These are phyloP conservation scores for Semnopithecus entellus DNA, from an alignment of 2,113 vertebrate genomes.

Conservation along the genomic window DNA sequence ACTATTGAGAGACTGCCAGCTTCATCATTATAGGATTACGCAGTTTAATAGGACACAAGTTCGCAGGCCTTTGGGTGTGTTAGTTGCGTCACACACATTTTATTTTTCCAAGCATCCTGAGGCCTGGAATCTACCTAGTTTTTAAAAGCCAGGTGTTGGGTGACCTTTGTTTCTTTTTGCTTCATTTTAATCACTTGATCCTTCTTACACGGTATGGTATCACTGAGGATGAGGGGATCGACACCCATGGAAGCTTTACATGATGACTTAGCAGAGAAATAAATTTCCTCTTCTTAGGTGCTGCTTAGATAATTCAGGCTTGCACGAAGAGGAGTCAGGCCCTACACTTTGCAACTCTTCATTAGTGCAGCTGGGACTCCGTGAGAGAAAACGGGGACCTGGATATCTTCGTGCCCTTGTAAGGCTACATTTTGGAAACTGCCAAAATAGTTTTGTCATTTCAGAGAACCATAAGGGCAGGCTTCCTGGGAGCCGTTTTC, in stretches of 20 bases:
- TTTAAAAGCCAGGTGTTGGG: slow-evolving; percentile 64
- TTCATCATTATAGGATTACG: slow-evolving; percentile 61
- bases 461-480: background rate
- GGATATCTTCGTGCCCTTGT: background rate
- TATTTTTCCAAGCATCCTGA: slow-evolving; percentile 53
- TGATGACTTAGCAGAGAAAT: slow-evolving; percentile 74
- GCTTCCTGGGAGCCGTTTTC: background rate
- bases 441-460: background rate
- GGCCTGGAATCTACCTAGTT: slow-evolving; percentile 54
- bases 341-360: background rate
- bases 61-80: slow-evolving; percentile 53
- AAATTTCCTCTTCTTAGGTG: slow-evolving; percentile 53
- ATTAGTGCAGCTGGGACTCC: background rate
- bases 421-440: slow-evolving; percentile 30
- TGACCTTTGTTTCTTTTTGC: slow-evolving; percentile 57
- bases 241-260: slow-evolving; percentile 64
- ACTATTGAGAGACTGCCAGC: slow-evolving; percentile 72
- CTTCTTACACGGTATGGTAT: slow-evolving; percentile 46
- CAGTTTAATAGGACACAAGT: slow-evolving; percentile 53
- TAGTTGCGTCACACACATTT: slow-evolving; percentile 58
- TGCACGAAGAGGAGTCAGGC: background rate
- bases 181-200: slow-evolving; percentile 70
- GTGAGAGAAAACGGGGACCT: background rate
- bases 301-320: slow-evolving; percentile 54
- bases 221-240: slow-evolving; percentile 50